These are phyloP conservation scores for Mesoclemmys tuberculata DNA, from an alignment of 2,113 vertebrate species.

Conservation along the genomic window DNA sequence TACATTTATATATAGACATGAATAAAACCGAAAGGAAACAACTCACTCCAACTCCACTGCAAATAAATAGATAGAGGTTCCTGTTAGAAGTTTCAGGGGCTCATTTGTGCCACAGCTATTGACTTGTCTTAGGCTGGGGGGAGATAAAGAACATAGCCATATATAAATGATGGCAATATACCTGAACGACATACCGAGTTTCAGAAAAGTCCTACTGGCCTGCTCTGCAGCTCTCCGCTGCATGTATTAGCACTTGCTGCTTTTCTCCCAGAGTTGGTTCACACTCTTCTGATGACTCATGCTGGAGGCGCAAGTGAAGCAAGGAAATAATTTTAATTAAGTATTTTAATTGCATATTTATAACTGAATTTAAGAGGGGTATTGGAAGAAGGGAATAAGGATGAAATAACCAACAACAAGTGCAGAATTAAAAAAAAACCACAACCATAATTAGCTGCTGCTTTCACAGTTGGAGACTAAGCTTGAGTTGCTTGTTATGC, in stretches of 20 bases:
- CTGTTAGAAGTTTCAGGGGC: slow-evolving; percentile 10
- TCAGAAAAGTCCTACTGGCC: not conserved
- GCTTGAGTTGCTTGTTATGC: not conserved
- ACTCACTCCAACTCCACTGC: not conserved
- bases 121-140: slow-evolving; percentile 18
- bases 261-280: not conserved
- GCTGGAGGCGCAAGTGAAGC: not conserved
- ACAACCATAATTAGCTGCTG: not conserved
- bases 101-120: not conserved
- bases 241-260: not conserved
- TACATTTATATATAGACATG: not conserved
- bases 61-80: slow-evolving; percentile 33
- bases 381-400: not conserved
- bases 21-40: not conserved
- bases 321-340: not conserved
- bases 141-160: not conserved
- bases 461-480: not conserved
- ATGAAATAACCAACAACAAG: not conserved
- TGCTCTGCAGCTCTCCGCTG: not conserved
- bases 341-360: not conserved
- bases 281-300: not conserved
- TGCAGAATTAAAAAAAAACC: not conserved
- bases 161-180: not conserved
- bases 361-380: slow-evolving; percentile 17
- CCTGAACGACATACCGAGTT: slow-evolving; percentile 37